A percentile compares a stretch with the other conserved stretches of the same genome.
These are phyloP conservation scores for Lepidotrigona ventralis DNA, from an alignment of 1,140 invertebrate genomes.

Conservation along the genomic window DNA sequence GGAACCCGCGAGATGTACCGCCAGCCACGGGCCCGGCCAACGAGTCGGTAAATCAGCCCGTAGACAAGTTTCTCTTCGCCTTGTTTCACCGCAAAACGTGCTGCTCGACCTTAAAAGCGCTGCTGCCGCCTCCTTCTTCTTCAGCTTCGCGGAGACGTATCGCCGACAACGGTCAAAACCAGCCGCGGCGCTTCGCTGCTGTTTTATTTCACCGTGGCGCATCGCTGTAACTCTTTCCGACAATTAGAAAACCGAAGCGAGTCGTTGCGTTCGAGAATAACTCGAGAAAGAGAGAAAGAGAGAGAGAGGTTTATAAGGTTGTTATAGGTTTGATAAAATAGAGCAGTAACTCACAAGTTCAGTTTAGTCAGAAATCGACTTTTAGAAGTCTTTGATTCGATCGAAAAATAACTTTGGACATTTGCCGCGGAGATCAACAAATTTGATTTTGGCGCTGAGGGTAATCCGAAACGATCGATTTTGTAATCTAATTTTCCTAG, in stretches of 20 bases:
- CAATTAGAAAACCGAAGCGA: neutral
- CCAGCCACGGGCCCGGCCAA: slow-evolving; percentile 56
- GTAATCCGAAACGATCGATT: too few relatives aligned
- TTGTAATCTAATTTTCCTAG: too few relatives aligned
- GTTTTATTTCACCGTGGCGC: slow-evolving; percentile 23
- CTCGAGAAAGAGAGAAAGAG: too few relatives aligned
- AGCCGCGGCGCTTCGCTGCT: neutral
- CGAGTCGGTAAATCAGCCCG: slow-evolving; percentile 75
- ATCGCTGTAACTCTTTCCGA: slow-evolving; percentile 14
- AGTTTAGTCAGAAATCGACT: too few relatives aligned
- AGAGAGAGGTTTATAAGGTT: too few relatives aligned
- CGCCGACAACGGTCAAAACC: slow-evolving; percentile 31
- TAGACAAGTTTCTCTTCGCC: slow-evolving; percentile 68
- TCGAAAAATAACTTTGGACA: too few relatives aligned
- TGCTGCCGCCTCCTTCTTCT: neutral
- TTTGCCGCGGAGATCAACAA: too few relatives aligned
- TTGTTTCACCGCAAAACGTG: slow-evolving; percentile 63
- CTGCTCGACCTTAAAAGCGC: slow-evolving; percentile 61
- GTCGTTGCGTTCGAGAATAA: neutral
- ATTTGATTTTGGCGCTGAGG: too few relatives aligned
- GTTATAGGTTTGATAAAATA: too few relatives aligned
- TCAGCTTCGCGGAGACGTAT: slow-evolving; percentile 23
- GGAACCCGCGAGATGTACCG: slow-evolving; percentile 60
- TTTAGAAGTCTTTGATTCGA: too few relatives aligned
- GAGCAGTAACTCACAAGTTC: too few relatives aligned